Percentiles rank a stretch among this genome's conserved stretches.
phyloP scores from a whole-genome alignment of 2,113 vertebrate species.

The Centrocercus urophasianus region DNA sequence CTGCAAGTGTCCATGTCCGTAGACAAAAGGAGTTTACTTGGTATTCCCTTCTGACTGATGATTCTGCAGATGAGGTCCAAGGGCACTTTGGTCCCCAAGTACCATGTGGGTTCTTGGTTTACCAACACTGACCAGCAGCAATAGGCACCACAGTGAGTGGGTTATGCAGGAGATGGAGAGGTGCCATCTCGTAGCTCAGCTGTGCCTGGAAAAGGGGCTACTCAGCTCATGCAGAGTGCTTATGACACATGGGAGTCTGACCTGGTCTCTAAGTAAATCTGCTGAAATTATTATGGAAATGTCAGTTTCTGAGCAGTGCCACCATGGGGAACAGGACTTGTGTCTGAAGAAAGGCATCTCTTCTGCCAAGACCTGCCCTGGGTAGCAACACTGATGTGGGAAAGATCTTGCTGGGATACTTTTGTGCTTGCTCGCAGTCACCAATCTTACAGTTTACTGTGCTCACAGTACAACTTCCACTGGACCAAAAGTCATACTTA shows the following conservation, averaged over 20 bases:
- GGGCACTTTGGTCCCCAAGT: no score
- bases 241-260: not conserved
- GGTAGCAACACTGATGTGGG: not conserved
- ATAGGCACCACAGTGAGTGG: not conserved
- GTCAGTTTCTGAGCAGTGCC: not conserved
- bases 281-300: not conserved
- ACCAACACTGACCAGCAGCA: not conserved
- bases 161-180: fast-evolving
- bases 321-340: not conserved
- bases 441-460: not conserved
- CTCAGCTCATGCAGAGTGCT: not conserved
- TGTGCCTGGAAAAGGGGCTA: not conserved
- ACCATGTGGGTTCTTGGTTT: not conserved
- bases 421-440: not conserved
- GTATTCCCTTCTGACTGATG: not conserved
- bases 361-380: not conserved
- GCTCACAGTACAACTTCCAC: not conserved
- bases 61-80: not conserved
- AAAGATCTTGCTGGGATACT: not conserved
- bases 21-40: not conserved
- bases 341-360: not conserved
- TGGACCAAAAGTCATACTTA: not conserved
- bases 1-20: not conserved
- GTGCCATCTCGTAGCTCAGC: not conserved
- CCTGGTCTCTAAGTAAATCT: not conserved